Conservation (phyloP, 2,888 invertebrate genomes). For the Eristalinus aeneus region DNA sequence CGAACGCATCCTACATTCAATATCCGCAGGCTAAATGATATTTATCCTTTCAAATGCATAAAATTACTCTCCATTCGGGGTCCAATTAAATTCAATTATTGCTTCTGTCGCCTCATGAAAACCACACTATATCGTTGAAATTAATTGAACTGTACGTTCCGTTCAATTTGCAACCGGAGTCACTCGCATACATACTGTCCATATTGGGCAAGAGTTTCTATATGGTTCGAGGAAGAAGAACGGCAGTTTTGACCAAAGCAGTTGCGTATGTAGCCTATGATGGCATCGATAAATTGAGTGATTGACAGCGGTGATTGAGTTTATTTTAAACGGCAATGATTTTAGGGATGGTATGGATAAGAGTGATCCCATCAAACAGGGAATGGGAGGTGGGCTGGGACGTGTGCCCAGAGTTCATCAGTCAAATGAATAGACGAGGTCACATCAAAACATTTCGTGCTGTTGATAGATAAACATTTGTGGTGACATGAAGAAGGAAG, state of each 20-base stretch:
- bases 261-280: neutral
- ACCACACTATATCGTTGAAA: conserved; percentile 9
- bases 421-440: neutral
- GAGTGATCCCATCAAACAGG: neutral
- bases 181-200: neutral
- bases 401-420: neutral
- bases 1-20: no score
- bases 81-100: conserved; percentile 17
- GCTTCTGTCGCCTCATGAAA: conserved; percentile 5
- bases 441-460: neutral
- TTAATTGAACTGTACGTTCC: neutral
- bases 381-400: neutral
- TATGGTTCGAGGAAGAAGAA: neutral
- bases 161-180: conserved; percentile 4
- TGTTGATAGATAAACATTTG: neutral
- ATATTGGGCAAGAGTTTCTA: neutral
- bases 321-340: neutral
- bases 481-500: neutral
- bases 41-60: neutral
- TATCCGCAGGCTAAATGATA: neutral
- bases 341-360: neutral
- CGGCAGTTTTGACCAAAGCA: neutral
- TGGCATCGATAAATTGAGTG: neutral
- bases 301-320: neutral
- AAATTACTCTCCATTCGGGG: neutral